phyloP scores from a whole-genome alignment of 2,113 vertebrate species.

The Brachirus orientalis region DNA sequence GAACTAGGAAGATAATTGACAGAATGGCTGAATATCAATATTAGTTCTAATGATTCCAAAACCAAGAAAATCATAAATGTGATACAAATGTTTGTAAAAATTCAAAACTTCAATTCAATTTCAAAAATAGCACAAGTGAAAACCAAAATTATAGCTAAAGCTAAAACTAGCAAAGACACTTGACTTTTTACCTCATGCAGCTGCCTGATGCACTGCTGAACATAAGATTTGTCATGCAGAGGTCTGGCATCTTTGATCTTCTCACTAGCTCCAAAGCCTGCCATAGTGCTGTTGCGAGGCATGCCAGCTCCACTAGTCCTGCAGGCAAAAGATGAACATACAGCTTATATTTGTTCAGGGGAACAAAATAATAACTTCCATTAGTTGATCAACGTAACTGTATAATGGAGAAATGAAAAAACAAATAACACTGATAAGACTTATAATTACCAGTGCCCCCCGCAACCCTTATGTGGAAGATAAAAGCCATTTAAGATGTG shows the following conservation, averaged over 20 bases:
- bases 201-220: slow-evolving; percentile 93
- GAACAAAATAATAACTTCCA: too few species aligned
- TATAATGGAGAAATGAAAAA: too few species aligned
- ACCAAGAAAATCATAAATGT: too few species aligned
- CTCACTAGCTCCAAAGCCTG: slow-evolving; percentile 87
- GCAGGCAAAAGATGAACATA: slow-evolving; percentile 18
- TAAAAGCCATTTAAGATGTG: too few species aligned
- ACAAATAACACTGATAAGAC: too few species aligned
- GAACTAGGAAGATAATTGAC: slow-evolving; percentile 80
- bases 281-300: slow-evolving; percentile 86
- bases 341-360: too few species aligned
- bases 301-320: slow-evolving; percentile 84
- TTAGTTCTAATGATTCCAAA: not conserved
- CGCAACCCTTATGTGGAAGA: too few species aligned
- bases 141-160: not conserved
- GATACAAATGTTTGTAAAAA: too few species aligned
- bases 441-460: too few species aligned
- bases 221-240: slow-evolving; percentile 92
- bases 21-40: not conserved
- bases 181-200: slow-evolving; percentile 88
- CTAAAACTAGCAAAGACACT: not conserved
- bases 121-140: too few species aligned
- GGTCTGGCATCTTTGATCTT: slow-evolving; percentile 96
- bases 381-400: too few species aligned
- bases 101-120: too few species aligned